phyloP scores from a whole-genome alignment of 2,113 vertebrate genomes.

The Xiphias gladius region DNA sequence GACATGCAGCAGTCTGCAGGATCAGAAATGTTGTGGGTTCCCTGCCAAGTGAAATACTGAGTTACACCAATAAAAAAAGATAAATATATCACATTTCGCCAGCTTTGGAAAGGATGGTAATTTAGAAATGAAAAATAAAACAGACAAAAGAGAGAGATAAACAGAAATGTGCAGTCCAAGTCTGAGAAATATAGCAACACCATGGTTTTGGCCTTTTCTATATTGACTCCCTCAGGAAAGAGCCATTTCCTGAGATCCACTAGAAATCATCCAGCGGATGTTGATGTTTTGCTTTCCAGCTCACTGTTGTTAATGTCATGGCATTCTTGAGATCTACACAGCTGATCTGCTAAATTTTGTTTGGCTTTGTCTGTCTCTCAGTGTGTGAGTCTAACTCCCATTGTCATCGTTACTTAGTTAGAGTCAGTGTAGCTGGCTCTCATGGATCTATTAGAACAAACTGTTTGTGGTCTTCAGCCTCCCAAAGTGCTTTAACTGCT shows the following conservation, averaged over 20 bases:
- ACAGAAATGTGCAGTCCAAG: background rate
- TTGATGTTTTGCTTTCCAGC: slow-evolving; percentile 74
- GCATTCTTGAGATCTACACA: slow-evolving; percentile 57
- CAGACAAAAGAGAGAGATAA: background rate
- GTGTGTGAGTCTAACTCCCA: background rate
- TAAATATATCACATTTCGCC: slow-evolving; percentile 17
- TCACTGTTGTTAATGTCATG: slow-evolving; percentile 49
- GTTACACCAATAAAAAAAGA: background rate
- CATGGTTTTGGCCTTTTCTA: slow-evolving; percentile 25
- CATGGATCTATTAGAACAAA: slow-evolving; percentile 30
- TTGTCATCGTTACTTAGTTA: slow-evolving; percentile 16
- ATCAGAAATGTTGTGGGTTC: slow-evolving; percentile 8
- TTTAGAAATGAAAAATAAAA: slow-evolving; percentile 14
- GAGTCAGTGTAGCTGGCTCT: slow-evolving; percentile 31
- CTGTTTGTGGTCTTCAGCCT: slow-evolving; percentile 44
- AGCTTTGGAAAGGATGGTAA: background rate
- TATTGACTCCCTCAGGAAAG: slow-evolving; percentile 56
- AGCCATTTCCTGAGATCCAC: slow-evolving; percentile 73
- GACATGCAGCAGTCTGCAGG: background rate
- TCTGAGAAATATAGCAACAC: slow-evolving; percentile 34
- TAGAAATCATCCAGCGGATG: slow-evolving; percentile 62
- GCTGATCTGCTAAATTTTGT: slow-evolving; percentile 57
- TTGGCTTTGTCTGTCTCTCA: slow-evolving; percentile 26
- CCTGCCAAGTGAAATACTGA: slow-evolving; percentile 31
- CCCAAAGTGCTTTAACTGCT: slow-evolving; percentile 11